Base-by-base conservation (phyloP, 2,797 vertebrate genomes). In the Orestias chungarensis region DNA sequence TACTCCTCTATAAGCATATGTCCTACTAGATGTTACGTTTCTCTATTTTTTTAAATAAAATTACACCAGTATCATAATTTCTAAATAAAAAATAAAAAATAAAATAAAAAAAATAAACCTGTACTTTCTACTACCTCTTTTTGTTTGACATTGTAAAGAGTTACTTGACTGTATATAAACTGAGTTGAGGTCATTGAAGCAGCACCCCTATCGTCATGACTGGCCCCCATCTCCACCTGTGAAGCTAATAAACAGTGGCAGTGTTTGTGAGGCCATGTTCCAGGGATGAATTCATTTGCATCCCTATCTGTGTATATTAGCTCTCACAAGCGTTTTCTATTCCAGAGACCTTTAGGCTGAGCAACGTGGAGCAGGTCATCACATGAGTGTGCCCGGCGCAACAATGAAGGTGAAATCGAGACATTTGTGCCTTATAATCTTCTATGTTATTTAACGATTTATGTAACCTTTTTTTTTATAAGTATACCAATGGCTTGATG, bases 251-350 rank as follows among this genome's bases (percentile, higher is more conserved):
- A 66, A 88, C 20, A 66, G 61, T 1, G 1, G 6, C 11, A 18
- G 50, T 86, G 77, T 86, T 81, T 83, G 66, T 66, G 35, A 12
- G 14, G 8, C n/a, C 17, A 25, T 12, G 40, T 81, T 84, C 67
- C 74, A 64, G 80, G 57, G 57, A 81, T 57, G 3, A n/a, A 55
- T 44, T 55, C 1, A 90, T 91, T 91, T 93, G 87, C 91, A 91
- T 93, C 27, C 17, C 0, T 87, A 88, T 92, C 90, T 71, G 66
- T 77, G 74, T 80, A 83, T 74, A 77, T 25, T 15, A 79, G 68
- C 43, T 72, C 11, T 25, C 5, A 40, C 1, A 0, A 43, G 2
- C 27, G 47, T 69, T 70, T 47, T 29, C 38, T 25, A 20, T 64
- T n/a, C 66, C 62, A 78, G 71, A 83, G 27, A 64, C 29, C 23